Evolutionary conservation across 2,797 vertebrate genomes (phyloP).

Genomic region (Heteromormyrus szaboi): DNA sequence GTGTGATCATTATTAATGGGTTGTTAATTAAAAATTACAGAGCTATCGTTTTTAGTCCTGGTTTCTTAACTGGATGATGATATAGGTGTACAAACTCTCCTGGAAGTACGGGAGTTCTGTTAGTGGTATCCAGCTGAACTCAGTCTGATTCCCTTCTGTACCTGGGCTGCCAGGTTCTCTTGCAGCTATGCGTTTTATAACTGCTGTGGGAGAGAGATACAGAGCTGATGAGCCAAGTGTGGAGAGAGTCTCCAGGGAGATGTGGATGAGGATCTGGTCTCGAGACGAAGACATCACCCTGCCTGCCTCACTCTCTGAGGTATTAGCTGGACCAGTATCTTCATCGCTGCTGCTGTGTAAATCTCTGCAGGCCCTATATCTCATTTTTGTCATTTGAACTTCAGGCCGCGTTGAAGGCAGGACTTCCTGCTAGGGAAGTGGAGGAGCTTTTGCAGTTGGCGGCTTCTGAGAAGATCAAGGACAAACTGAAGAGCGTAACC

Average conservation of each 20-base stretch:
- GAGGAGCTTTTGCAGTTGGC: constrained; percentile 55
- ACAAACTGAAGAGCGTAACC: constrained; percentile 68
- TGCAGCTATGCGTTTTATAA: constrained; percentile 80
- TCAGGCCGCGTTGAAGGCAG: constrained; percentile 74
- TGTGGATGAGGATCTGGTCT: constrained; percentile 82
- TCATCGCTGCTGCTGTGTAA: neutral
- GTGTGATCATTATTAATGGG: neutral
- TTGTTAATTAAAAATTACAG: neutral
- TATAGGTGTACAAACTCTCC: neutral
- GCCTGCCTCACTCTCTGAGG: constrained; percentile 59
- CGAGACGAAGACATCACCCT: constrained; percentile 75
- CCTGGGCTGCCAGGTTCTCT: constrained; percentile 59
- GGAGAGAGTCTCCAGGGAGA: constrained; percentile 79
- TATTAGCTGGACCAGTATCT: constrained; percentile 19
- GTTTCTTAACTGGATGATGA: neutral
- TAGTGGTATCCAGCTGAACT: neutral
- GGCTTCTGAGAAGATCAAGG: constrained; percentile 67
- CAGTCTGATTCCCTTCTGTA: neutral
- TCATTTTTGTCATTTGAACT: neutral
- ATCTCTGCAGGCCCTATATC: neutral
- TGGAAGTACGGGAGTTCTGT: neutral
- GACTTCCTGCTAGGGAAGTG: constrained; percentile 60
- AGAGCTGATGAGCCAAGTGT: constrained; percentile 47
- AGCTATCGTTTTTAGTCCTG: neutral
- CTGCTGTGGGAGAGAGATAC: constrained; percentile 59